A percentile compares a stretch with the other conserved stretches of the same genome.
phyloP scores from a whole-genome alignment of 2,888 invertebrate species.

The Caradrina kadenii region DNA sequence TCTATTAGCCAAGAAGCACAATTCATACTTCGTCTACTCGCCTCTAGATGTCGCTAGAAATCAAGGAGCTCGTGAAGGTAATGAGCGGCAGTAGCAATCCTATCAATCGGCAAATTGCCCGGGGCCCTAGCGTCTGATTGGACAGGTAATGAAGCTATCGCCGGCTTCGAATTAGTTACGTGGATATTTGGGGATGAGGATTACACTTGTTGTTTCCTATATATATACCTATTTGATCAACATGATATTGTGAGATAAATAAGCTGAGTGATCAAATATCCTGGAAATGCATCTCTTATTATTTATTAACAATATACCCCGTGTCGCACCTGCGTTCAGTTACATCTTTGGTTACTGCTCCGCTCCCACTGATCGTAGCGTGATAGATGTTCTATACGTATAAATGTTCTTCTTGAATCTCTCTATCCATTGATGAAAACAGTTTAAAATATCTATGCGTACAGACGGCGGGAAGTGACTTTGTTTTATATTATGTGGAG shows the following conservation, averaged over 20 bases:
- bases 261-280: too few relatives aligned
- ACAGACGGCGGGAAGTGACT: too few relatives aligned
- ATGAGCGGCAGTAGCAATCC: constrained; percentile 54
- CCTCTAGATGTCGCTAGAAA: constrained; percentile 54
- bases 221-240: constrained; percentile 22
- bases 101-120: constrained; percentile 64
- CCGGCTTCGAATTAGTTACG: constrained; percentile 55
- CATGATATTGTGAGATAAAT: constrained; percentile 12
- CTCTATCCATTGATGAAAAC: too few relatives aligned
- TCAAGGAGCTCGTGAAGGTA: constrained; percentile 47
- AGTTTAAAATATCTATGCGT: too few relatives aligned
- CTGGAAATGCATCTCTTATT: too few relatives aligned
- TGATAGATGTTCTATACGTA: too few relatives aligned
- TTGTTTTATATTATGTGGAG: too few relatives aligned
- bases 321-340: too few relatives aligned
- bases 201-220: constrained; percentile 17
- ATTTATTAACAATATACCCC: too few relatives aligned
- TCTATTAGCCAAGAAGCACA: constrained; percentile 39
- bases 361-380: too few relatives aligned
- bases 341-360: too few relatives aligned
- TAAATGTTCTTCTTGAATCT: too few relatives aligned
- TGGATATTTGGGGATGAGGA: constrained; percentile 43
- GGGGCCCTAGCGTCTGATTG: constrained; percentile 64
- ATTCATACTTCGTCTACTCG: constrained; percentile 23
- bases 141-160: constrained; percentile 66